A percentile compares a stretch with the other conserved stretches of the same genome.
phyloP scores from a whole-genome alignment of 1,140 invertebrate species.

The Bombus confusus region DNA sequence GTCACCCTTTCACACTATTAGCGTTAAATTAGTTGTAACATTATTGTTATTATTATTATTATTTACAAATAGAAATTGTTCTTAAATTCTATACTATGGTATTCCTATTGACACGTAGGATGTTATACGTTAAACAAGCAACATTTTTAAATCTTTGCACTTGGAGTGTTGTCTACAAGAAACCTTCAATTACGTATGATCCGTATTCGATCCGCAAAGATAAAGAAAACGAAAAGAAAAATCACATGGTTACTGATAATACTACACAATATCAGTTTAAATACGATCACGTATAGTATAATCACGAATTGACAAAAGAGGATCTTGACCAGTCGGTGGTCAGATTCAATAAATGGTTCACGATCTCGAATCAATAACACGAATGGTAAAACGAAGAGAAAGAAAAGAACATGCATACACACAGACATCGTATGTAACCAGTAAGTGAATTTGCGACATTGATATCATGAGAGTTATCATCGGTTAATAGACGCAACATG shows the following conservation, averaged over 20 bases:
- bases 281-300: background rate
- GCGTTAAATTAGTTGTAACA: too few species aligned
- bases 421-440: background rate
- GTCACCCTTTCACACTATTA: too few species aligned
- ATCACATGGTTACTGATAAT: background rate
- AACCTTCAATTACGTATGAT: background rate
- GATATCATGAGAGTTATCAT: slow-evolving; percentile 49
- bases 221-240: background rate
- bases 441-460: slow-evolving; percentile 28
- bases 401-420: background rate
- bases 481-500: slow-evolving; percentile 51
- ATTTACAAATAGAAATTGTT: too few species aligned
- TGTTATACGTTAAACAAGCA: too few species aligned
- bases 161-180: too few species aligned
- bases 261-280: background rate
- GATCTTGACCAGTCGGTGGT: background rate
- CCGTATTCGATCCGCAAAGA: background rate
- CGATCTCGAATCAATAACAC: background rate
- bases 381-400: background rate
- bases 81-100: too few species aligned
- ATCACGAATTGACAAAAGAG: background rate
- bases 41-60: too few species aligned
- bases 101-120: too few species aligned
- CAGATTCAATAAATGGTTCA: slow-evolving; percentile 5
- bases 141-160: too few species aligned